Conservation (phyloP, 2,797 vertebrate genomes). For the Dendrocincla fuliginosa region DNA sequence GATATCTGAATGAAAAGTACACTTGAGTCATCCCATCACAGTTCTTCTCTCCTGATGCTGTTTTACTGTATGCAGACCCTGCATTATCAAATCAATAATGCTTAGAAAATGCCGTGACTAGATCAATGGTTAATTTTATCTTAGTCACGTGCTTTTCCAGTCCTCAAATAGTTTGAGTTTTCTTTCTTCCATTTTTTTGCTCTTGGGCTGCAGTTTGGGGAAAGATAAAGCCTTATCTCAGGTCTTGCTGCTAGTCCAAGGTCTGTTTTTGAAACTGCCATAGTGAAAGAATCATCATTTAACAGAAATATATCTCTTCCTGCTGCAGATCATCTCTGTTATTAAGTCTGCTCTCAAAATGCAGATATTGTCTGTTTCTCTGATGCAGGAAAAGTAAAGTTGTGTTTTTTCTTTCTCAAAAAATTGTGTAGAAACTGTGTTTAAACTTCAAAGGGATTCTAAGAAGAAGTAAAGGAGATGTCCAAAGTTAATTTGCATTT, state of each 20-base stretch:
- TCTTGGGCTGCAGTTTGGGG: not conserved
- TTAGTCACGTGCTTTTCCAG: not conserved
- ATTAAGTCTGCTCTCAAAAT: not conserved
- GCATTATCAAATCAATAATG: conserved; percentile 14
- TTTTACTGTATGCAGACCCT: not conserved
- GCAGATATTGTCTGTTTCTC: not conserved
- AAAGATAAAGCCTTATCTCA: not conserved
- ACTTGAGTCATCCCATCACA: not conserved
- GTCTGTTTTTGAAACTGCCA: not conserved
- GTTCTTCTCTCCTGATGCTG: not conserved
- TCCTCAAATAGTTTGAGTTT: not conserved
- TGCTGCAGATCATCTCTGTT: not conserved
- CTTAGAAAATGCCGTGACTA: not conserved
- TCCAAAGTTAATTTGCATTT: not conserved
- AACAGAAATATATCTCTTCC: not conserved
- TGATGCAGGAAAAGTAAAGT: not conserved
- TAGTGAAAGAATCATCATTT: not conserved
- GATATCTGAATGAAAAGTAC: not conserved
- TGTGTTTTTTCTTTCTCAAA: not conserved
- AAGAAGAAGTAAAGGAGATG: not conserved
- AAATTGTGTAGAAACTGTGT: not conserved
- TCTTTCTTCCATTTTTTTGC: not conserved
- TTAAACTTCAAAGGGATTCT: not conserved
- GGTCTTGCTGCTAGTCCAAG: not conserved
- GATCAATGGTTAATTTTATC: conserved; percentile 26